Evolutionary conservation across 1,140 invertebrate species (phyloP), one percentile per base, ranked within the genome.

Genomic region (Conus betulinus): DNA sequence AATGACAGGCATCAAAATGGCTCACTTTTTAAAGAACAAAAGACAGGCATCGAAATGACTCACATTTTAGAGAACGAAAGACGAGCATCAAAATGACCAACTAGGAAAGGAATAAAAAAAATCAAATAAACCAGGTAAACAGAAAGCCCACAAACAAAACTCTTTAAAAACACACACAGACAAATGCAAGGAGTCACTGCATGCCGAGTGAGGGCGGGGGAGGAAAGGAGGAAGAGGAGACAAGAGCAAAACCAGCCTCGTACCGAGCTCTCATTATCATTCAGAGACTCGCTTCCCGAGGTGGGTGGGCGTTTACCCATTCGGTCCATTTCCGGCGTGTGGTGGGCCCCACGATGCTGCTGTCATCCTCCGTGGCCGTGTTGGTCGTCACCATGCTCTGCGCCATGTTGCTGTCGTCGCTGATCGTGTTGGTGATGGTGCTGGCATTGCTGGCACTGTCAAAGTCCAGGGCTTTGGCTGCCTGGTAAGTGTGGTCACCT

Each of bases 301-400:
- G 82, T 87, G 52, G 82, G 84, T 71, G 85, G 84, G 71, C 92
- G 91, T 92, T 93, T 84, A 95, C 93, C 96, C 96, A 97, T 93
- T 97, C 97, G 39, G 96, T 97, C 97, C 97, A 97, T 63, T 97
- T 97, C 90, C 97, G 96, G 13, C 97, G 95, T 1, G 97, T 97
- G 67, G 97, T 97, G 6, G 97, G 96, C 25, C 97, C 97, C 53
- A 84, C 52, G 84, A 84, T 93, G 79, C 93, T 91, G 87, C 88
- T 91, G 20, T 91, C 90, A n/a, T 91, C 89, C 23, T 87, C 89
- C 4, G 90, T 91, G 67, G 74, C 87, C 81, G 84, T 90, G 51
- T 13, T 39, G 53, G 52, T 78, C 27, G 1, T 85, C 57, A 82
- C 76, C 1, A 90, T 90, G 15, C 60, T 90, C n/a, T 90, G 87